Evolutionary conservation across 2,113 vertebrate species (phyloP).

Genomic region (Athene cunicularia): DNA sequence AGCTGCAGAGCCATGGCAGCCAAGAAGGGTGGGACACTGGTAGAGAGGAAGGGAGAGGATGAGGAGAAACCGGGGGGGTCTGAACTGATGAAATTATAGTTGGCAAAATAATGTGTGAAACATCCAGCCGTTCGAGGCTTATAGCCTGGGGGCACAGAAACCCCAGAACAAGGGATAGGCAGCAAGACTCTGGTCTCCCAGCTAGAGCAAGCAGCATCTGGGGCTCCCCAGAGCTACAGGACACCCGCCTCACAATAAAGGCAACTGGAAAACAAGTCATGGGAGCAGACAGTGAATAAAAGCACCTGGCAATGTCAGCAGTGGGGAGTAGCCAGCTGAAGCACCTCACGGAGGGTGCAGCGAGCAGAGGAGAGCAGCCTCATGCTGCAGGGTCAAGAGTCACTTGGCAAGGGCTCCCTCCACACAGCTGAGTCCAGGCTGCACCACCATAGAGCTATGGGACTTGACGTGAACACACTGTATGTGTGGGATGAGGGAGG

Average conservation of each 20-base stretch:
- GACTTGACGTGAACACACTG: background rate
- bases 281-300: background rate
- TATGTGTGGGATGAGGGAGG: background rate
- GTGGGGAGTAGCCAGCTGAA: background rate
- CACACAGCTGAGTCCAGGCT: fast-evolving
- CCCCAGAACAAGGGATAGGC: background rate
- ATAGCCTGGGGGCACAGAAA: background rate
- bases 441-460: fast-evolving
- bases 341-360: fast-evolving
- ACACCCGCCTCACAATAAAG: background rate
- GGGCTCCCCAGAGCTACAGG: background rate
- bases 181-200: background rate
- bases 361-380: background rate
- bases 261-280: background rate
- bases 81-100: background rate
- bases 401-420: background rate
- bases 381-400: background rate
- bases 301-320: background rate
- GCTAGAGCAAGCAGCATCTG: background rate
- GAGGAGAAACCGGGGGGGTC: background rate
- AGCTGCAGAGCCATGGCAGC: background rate
- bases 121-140: background rate
- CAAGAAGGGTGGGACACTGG: background rate
- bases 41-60: background rate
- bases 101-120: background rate